phyloP scores from a whole-genome alignment of 2,797 vertebrate species.

The Spinus olivaceus region DNA sequence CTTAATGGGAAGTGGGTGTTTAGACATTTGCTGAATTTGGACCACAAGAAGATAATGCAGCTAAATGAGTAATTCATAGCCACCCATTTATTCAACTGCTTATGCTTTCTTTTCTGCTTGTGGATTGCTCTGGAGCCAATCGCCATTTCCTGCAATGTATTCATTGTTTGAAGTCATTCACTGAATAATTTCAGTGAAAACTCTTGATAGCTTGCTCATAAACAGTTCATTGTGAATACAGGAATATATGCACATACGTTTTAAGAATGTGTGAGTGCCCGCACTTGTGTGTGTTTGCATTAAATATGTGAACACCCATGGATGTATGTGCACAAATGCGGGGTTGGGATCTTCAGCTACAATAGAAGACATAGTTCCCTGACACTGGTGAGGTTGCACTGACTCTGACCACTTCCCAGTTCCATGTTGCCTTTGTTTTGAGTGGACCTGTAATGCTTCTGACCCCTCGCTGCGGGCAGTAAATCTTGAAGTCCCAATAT shows the following conservation, averaged over 20 bases:
- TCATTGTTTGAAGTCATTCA: slow-evolving; percentile 68
- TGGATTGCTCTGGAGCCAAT: slow-evolving; percentile 59
- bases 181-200: slow-evolving; percentile 67
- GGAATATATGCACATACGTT: slow-evolving; percentile 4
- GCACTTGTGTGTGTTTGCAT: neutral
- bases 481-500: slow-evolving; percentile 19
- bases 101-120: slow-evolving; percentile 63
- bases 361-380: neutral
- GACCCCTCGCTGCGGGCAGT: neutral
- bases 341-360: neutral
- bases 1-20: slow-evolving; percentile 57
- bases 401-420: neutral
- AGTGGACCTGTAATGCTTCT: neutral
- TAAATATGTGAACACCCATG: neutral
- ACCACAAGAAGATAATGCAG: slow-evolving; percentile 57
- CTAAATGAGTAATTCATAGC: slow-evolving; percentile 67
- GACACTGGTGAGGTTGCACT: neutral
- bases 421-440: neutral
- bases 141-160: slow-evolving; percentile 56
- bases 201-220: slow-evolving; percentile 58
- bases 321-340: neutral
- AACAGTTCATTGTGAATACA: slow-evolving; percentile 42
- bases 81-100: slow-evolving; percentile 63
- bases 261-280: neutral
- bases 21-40: slow-evolving; percentile 62